Base-by-base conservation (phyloP, 2,797 vertebrate genomes). In the Eutrigla gurnardus region DNA sequence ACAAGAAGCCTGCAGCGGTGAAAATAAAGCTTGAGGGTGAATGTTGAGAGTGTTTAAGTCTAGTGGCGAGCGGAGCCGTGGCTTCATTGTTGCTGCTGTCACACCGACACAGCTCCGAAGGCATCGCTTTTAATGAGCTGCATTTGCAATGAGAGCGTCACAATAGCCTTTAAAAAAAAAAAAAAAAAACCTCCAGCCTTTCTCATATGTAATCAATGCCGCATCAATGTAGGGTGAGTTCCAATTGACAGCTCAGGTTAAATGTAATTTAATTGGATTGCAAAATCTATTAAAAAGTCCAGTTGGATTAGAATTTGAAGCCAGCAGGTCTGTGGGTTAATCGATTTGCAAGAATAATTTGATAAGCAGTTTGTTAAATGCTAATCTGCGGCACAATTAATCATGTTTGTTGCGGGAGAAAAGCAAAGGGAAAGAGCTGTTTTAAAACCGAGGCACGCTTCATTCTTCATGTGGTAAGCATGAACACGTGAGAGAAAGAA, bases 51-150 rank as follows among this genome's bases (percentile, higher is more conserved):
- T 68, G 64, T 83, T 67, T 61, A 17, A 59, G 65, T 65, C 42
- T 32, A 8, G 55, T 78, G 42, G 59, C 1, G 8, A 66, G 77
- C 35, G 2, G 39, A n/a, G 67, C 53, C 4, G 45, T n/a, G 33
- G 49, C 71, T 77, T 71, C 32, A 49, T 61, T 84, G 70, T 70
- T 42, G 60, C 50, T 46, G 80, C 75, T 18, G 69, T 54, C 91
- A 90, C 87, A 82, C 86, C 90, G 82, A 91, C 91, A 90, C 87
- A 82, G 43, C 84, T 87, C 72, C 81, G 86, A 75, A 78, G 82
- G 64, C 70, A 75, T 65, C 0, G 39, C 12, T 78, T 87, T 84
- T 89, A 92, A 93, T 88, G 90, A 91, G 87, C 80, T 70, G 77
- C 59, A 49, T 84, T 86, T 33, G 37, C 80, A 85, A 78, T 77